Evolutionary conservation across 1,140 invertebrate genomes (phyloP).

Genomic region (Drosophila persimilis): DNA sequence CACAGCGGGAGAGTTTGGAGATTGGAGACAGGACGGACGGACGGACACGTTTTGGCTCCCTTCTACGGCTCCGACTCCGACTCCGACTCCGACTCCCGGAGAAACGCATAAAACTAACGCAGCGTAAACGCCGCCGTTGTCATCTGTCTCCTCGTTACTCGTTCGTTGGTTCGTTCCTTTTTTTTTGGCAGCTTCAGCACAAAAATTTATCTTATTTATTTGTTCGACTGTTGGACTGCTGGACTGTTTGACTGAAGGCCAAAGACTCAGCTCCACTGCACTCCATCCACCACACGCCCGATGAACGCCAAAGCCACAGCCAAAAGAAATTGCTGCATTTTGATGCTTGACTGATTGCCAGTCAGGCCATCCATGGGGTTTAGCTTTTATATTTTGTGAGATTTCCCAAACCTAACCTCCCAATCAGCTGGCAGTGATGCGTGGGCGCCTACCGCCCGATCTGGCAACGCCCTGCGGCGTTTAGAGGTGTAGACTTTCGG

Average conservation of each 20-base stretch:
- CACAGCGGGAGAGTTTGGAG: slow-evolving; percentile 64
- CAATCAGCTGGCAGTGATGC: neutral
- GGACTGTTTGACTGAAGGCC: slow-evolving; percentile 63
- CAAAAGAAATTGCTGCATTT: slow-evolving; percentile 64
- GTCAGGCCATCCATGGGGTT: slow-evolving; percentile 3
- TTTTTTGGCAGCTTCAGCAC: slow-evolving; percentile 70
- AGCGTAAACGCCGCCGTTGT: slow-evolving; percentile 65
- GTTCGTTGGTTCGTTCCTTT: slow-evolving; percentile 24
- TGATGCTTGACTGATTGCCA: slow-evolving; percentile 76
- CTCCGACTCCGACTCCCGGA: slow-evolving; percentile 21
- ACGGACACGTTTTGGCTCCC: neutral
- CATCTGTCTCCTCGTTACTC: slow-evolving; percentile 48
- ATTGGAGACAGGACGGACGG: slow-evolving; percentile 27
- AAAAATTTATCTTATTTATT: slow-evolving; percentile 78
- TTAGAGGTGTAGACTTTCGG: neutral
- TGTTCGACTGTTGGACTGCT: slow-evolving; percentile 47
- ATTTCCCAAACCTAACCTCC: neutral
- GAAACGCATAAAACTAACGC: slow-evolving; percentile 81
- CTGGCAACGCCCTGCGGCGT: slow-evolving; percentile 5
- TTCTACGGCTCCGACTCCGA: slow-evolving; percentile 26
- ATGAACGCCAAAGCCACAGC: too few species aligned
- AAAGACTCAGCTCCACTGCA: slow-evolving; percentile 14
- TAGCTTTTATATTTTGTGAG: neutral
- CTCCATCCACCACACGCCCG: too few species aligned
- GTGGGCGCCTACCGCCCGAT: neutral